Base-by-base conservation (phyloP, 2,113 vertebrate genomes). In the Nerophis lumbriciformis region DNA sequence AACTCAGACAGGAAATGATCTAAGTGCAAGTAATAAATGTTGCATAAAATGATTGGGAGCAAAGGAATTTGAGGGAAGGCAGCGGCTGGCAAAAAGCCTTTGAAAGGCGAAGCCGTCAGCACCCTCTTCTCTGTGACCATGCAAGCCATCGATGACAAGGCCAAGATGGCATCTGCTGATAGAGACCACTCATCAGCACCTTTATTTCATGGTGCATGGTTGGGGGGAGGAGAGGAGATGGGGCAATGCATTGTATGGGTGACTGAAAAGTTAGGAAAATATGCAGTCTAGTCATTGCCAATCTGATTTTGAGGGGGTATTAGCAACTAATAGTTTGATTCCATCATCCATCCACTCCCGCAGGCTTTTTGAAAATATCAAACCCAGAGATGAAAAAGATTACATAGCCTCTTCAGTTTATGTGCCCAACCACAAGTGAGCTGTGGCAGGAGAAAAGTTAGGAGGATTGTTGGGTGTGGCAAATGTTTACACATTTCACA, bases 91-190 rank as follows among this genome's bases (percentile, higher is more conserved):
- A 5, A 66, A 65, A 70, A 71, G 73, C 77, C 85, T 89, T 90
- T 88, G 86, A 88, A 90, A 86, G 81, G 73, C 44, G 69, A 85
- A 76, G 83, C 88, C 61, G 15, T 79, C 57, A 77, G 81, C 54
- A 69, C 53, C 56, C 62, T 59, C 64, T 72, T 71, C 73, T 75
- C 80, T 80, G 68, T 80, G 82, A 85, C 85, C 80, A 78, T 75
- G 81, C 75, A 79, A 83, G 75, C 75, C 79, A 57, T 64, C n/a
- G 85, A 80, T 90, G 88, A 90, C 84, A 90, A 79, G 78, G 57
- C 63, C 67, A 78, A 89, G 88, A 90, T 87, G 85, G 81, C 80
- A 85, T 85, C 72, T 82, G 81, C 82, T 84, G 89, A 90, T 91
- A 90, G 79, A n/a, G 6, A 65, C 78, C 76, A 73, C 82, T 90